These are phyloP conservation scores for Drosophila nigrodunni DNA, from an alignment of 1,140 invertebrate species.

Conservation along the genomic window DNA sequence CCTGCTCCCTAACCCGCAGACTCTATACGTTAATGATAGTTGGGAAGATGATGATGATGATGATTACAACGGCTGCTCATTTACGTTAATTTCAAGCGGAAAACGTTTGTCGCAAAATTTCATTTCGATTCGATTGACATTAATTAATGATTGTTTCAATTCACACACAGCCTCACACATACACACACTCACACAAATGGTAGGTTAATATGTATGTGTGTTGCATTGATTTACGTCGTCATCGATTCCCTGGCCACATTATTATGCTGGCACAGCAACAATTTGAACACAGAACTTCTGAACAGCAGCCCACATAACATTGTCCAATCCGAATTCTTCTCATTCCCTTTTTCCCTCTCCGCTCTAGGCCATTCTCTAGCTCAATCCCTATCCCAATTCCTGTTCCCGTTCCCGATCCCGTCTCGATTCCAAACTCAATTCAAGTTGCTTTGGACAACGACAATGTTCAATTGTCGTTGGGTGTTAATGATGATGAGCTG, in stretches of 20 bases:
- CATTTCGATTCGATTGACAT: constrained; percentile 81
- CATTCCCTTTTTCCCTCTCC: not conserved
- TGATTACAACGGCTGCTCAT: constrained; percentile 57
- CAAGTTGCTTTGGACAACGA: constrained; percentile 47
- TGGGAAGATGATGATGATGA: not conserved
- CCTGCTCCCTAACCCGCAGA: constrained; percentile 59
- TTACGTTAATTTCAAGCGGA: constrained; percentile 78
- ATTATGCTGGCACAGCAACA: constrained; percentile 79
- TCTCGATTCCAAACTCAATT: not conserved
- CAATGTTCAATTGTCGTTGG: constrained; percentile 59
- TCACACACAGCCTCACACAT: constrained; percentile 52
- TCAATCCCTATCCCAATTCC: constrained; percentile 25
- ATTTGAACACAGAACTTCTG: constrained; percentile 45
- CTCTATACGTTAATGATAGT: constrained; percentile 1
- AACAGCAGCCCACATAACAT: constrained; percentile 39
- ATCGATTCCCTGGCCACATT: constrained; percentile 72
- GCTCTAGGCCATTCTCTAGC: not conserved
- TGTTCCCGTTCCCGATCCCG: not conserved
- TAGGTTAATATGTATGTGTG: constrained; percentile 32
- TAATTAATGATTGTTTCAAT: constrained; percentile 82
- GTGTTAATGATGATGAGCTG: constrained; percentile 80
- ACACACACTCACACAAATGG: constrained; percentile 7
- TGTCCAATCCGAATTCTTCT: constrained; percentile 6
- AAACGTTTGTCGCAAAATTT: constrained; percentile 83
- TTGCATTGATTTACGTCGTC: constrained; percentile 76